These are phyloP conservation scores for Ictinia mississippiensis DNA, from an alignment of 2,797 vertebrate species.

Conservation along the genomic window DNA sequence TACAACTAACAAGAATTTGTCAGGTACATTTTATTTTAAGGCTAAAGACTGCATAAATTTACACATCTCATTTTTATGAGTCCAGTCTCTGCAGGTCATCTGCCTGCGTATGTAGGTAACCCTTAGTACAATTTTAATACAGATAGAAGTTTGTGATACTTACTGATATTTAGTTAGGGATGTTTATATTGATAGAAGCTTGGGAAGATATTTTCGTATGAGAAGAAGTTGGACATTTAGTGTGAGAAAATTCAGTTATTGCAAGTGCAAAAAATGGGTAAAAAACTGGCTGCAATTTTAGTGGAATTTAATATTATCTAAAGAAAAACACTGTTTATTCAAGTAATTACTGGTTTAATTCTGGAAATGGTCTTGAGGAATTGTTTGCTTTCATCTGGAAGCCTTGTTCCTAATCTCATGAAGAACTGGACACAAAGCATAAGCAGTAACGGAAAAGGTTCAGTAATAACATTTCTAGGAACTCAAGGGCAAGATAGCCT, in stretches of 20 bases:
- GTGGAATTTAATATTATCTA: neutral
- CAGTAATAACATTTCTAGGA: neutral
- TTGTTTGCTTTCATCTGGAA: neutral
- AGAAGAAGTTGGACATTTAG: neutral
- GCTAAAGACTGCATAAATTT: neutral
- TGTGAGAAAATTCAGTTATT: neutral
- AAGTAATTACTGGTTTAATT: neutral
- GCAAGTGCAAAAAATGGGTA: neutral
- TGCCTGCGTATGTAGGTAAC: neutral
- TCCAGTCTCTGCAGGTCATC: neutral
- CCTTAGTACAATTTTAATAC: neutral
- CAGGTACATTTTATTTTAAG: neutral
- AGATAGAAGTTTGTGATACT: neutral
- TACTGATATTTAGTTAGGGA: neutral
- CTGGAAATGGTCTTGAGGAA: neutral
- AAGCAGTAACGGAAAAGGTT: neutral
- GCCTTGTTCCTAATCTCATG: neutral
- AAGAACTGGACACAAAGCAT: neutral
- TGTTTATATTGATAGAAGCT: neutral
- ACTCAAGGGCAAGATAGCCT: neutral
- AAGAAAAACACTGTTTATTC: neutral
- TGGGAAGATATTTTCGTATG: neutral
- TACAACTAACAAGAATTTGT: neutral
- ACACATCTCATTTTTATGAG: neutral
- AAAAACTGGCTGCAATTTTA: neutral